Evolutionary conservation across 1,140 invertebrate genomes (phyloP).

Genomic region (Drosophila bocki): DNA sequence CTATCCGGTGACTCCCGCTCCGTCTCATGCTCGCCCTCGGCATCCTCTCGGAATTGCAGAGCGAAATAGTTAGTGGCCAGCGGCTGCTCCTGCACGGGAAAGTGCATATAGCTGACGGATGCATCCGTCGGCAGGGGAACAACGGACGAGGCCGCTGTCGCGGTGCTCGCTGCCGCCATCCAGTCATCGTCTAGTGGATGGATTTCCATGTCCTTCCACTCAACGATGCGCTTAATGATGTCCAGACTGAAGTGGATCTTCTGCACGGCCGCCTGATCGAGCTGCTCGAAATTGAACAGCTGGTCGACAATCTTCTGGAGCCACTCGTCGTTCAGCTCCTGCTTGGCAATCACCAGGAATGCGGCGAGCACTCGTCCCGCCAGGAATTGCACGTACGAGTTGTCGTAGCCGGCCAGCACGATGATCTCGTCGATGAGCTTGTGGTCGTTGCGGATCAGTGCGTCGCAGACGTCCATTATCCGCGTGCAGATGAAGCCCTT

Average conservation of each 20-base stretch:
- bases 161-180: conserved; percentile 35
- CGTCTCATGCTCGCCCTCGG: conserved; percentile 11
- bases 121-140: conserved; percentile 44
- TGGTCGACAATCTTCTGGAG: conserved; percentile 91
- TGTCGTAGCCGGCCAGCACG: conserved; percentile 90
- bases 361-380: conserved; percentile 92
- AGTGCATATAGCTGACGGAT: conserved; percentile 73
- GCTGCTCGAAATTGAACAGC: conserved; percentile 87
- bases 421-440: conserved; percentile 93
- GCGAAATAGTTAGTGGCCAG: conserved; percentile 83
- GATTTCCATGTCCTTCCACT: conserved; percentile 93
- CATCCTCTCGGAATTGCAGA: conserved; percentile 66
- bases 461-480: conserved; percentile 91
- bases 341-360: conserved; percentile 93
- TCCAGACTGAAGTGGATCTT: conserved; percentile 94
- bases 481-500: conserved; percentile 92
- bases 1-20: conserved; percentile 27
- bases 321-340: conserved; percentile 91
- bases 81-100: conserved; percentile 72
- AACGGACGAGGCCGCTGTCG: conserved; percentile 18
- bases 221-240: conserved; percentile 93
- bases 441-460: conserved; percentile 92
- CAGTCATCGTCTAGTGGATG: conserved; percentile 91
- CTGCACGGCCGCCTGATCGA: conserved; percentile 87
- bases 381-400: conserved; percentile 92